Percentiles rank a stretch among this genome's conserved stretches.
Evolutionary conservation across 2,888 invertebrate genomes (phyloP).

Genomic region (Phasia obesa): DNA sequence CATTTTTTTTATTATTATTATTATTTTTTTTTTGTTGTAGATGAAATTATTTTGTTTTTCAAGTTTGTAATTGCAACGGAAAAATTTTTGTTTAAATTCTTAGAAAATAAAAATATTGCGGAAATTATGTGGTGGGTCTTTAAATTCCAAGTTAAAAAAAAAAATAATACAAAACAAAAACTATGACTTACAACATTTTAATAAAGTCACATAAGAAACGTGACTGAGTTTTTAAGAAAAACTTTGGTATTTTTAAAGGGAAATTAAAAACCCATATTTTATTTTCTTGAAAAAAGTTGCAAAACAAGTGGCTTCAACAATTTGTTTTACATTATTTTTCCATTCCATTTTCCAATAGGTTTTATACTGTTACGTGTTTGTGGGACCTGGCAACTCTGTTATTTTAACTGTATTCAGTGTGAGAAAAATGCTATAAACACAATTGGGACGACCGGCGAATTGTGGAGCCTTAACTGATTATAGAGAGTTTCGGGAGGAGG

Average conservation of each 20-base stretch:
- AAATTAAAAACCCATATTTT: slow-evolving; percentile 13
- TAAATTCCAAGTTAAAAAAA: slow-evolving; percentile 29
- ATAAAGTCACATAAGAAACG: slow-evolving; percentile 63
- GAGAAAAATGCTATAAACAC: no score
- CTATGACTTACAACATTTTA: slow-evolving; percentile 44
- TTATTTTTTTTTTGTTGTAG: slow-evolving; percentile 5
- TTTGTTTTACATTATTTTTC: neutral
- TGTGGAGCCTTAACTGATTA: no score
- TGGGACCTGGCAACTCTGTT: no score
- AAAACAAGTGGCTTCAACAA: neutral
- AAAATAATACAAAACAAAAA: slow-evolving; percentile 18
- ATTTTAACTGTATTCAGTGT: no score
- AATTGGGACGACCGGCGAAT: no score
- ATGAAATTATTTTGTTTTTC: slow-evolving; percentile 20
- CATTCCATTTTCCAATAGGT: no score
- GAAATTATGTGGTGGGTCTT: slow-evolving; percentile 69
- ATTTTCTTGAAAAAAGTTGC: neutral
- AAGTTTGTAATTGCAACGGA: slow-evolving; percentile 10
- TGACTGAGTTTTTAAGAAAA: slow-evolving; percentile 53
- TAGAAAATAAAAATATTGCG: slow-evolving; percentile 54
- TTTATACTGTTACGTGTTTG: no score
- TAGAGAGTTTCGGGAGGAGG: no score
- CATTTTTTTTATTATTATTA: slow-evolving; percentile 4
- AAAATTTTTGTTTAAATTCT: slow-evolving; percentile 38
- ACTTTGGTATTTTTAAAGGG: slow-evolving; percentile 2